phyloP scores from a whole-genome alignment of 2,113 vertebrate genomes.

The Micronisus gabar region DNA sequence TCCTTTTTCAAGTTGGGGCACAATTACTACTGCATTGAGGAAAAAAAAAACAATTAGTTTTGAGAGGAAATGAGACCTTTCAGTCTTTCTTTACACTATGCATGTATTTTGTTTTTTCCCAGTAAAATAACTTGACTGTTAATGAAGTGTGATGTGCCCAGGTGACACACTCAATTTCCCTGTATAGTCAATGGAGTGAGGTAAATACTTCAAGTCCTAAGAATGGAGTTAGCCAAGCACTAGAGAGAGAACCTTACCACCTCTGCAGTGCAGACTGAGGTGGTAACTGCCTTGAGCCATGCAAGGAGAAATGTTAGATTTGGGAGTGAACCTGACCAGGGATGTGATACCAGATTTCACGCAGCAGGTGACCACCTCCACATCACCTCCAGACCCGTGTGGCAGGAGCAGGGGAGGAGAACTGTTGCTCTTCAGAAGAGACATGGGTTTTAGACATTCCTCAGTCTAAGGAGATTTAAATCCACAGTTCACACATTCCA shows the following conservation, averaged over 20 bases:
- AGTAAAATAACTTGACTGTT: not conserved
- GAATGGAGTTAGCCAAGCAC: not conserved
- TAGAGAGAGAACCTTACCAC: not conserved
- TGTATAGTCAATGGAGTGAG: not conserved
- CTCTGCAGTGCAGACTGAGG: not conserved
- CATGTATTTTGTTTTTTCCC: not conserved
- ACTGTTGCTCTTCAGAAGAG: not conserved
- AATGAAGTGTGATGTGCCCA: not conserved
- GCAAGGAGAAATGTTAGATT: not conserved
- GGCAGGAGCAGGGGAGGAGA: not conserved
- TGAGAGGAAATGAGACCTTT: not conserved
- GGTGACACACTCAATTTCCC: not conserved
- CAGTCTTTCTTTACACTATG: not conserved
- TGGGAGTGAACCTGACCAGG: not conserved
- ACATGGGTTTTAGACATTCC: not conserved
- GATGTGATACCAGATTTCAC: not conserved
- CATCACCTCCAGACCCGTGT: not conserved
- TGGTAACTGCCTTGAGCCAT: not conserved
- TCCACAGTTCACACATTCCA: not conserved
- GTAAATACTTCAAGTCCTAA: not conserved
- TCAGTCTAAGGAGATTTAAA: not conserved
- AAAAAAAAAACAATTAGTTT: not conserved
- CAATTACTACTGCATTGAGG: not conserved
- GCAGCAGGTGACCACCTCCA: not conserved
- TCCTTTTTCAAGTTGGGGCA: not conserved